Evolutionary conservation across 37 sponge, comb jelly and placozoan species (phyloP).

Genomic region (Beroe forskalii): DNA sequence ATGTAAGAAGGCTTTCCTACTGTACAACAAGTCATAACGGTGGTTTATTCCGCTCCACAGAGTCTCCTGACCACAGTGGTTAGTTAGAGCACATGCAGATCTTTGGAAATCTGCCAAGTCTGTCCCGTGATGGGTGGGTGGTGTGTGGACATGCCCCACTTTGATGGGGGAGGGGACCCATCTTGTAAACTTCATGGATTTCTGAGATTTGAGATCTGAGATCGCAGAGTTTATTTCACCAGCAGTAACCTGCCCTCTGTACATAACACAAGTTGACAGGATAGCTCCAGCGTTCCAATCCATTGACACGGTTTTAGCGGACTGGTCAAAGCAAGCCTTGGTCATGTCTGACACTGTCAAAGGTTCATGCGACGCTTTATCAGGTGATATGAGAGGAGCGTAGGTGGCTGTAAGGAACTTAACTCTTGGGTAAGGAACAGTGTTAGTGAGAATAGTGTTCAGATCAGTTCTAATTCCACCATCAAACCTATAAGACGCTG

Average conservation of each 20-base stretch:
- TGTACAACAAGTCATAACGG: conserved; percentile 2
- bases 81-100: conserved; percentile 4
- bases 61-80: neutral
- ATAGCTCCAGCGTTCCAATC: neutral
- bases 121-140: neutral
- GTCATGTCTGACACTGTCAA: neutral
- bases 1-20: neutral
- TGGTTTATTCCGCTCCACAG: neutral
- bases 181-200: neutral
- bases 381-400: neutral
- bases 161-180: conserved; percentile 1
- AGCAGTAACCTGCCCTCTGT: neutral
- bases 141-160: neutral
- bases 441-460: neutral
- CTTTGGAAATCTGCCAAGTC: neutral
- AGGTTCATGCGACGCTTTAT: neutral
- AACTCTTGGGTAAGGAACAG: conserved; percentile 7
- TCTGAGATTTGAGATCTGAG: neutral
- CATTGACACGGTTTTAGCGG: neutral
- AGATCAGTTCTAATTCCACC: neutral
- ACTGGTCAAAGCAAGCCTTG: neutral
- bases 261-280: neutral
- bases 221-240: conserved; percentile 1
- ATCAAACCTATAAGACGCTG: neutral
- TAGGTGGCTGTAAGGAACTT: neutral